Evolutionary conservation across 2,888 invertebrate genomes (phyloP), one percentile per base, ranked within the genome.

Genomic region (Trichogramma evanescens): DNA sequence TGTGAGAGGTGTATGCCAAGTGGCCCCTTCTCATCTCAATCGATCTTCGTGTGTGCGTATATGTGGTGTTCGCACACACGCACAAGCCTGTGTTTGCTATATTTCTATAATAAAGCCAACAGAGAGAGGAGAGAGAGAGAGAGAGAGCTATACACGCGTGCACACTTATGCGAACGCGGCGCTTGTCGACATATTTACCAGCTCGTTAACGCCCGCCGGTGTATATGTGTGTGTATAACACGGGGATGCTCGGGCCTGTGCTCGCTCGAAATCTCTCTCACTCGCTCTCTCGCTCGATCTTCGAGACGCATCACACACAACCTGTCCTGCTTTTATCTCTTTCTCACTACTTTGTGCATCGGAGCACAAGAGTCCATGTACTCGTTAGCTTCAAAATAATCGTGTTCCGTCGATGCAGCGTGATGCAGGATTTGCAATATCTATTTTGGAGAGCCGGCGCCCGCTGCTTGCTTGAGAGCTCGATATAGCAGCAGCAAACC

Each of bases 181-280:
- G 72, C 75, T 73, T 74, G 77, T 76, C 76, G 76, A 76, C 76
- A 77, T 76, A 77, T 75, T 76, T 77, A 75, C 77, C 73, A 75
- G 75, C 77, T 77, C 76, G 77, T 77, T 77, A 77, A 77, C 76
- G 73, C 74, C 73, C 72, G 59, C 56, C 50, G 5, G 49, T 8
- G 50, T 38, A 39, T 38, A 68, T 67, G 65, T 66, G 69, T 66
- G 67, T 68, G 66, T 67, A 57, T 26, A 26, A 26, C 26, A 26
- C 26, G 26, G 26, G 26, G 26, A 26, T 26, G 26, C 26, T 26
- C 26, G 59, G 61, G 64, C 61, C 67, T 58, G 63, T 64, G 49
- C 56, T 13, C 54, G 6, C 41, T 56, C 52, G 26, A 26, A 26
- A 26, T 45, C 48, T 55, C 54, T 54, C 46, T 6, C 46, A 13